Evolutionary conservation across 2,113 vertebrate species (phyloP).

Genomic region (Limnothrissa miodon): DNA sequence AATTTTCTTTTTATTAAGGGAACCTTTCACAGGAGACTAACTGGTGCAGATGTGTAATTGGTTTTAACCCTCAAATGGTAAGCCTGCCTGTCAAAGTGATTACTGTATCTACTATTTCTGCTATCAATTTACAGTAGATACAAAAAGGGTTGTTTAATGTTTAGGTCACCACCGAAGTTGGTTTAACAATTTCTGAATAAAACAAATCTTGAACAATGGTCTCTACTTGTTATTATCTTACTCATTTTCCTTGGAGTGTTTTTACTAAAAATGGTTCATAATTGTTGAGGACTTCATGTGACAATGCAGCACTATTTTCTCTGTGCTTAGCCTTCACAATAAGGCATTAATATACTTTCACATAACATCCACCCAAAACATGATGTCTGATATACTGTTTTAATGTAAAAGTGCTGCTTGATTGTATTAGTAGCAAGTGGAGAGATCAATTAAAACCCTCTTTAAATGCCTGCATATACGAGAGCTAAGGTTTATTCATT

Average conservation of each 20-base stretch:
- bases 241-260: not conserved
- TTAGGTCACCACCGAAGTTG: not conserved
- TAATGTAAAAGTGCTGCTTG: not conserved
- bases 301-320: not conserved
- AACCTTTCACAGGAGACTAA: slow-evolving; percentile 31
- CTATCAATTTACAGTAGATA: slow-evolving; percentile 14
- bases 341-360: not conserved
- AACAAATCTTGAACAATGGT: not conserved
- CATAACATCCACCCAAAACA: not conserved
- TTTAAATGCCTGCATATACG: not conserved
- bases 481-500: not conserved
- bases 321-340: not conserved
- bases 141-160: not conserved
- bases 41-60: not conserved
- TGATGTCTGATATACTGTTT: not conserved
- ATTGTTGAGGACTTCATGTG: not conserved
- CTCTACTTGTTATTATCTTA: not conserved
- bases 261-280: not conserved
- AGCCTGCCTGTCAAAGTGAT: not conserved
- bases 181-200: not conserved
- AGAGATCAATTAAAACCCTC: not conserved
- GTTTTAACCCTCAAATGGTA: slow-evolving; percentile 12
- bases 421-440: not conserved
- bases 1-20: slow-evolving; percentile 76
- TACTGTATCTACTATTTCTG: not conserved